These are phyloP conservation scores for Mus pahari DNA, from an alignment of 2,113 vertebrate genomes.

Conservation along the genomic window DNA sequence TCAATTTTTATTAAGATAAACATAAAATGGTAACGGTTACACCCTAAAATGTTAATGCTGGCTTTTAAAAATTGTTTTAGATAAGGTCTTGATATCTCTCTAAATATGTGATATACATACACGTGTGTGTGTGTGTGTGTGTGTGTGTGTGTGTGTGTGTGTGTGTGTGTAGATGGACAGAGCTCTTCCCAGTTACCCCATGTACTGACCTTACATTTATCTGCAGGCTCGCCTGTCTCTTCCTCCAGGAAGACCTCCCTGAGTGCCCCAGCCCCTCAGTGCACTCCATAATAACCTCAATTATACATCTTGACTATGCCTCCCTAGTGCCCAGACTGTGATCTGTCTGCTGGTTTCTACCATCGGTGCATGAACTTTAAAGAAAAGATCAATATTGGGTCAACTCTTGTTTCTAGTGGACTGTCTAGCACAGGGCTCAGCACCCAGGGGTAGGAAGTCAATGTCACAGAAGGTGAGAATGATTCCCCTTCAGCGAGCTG, in stretches of 20 bases:
- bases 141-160: not conserved
- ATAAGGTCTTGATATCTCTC: not conserved
- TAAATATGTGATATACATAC: too few species aligned
- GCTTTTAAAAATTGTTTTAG: too few species aligned
- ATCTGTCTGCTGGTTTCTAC: slow-evolving; percentile 24
- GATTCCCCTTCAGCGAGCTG: not conserved
- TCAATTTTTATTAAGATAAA: slow-evolving; percentile 32
- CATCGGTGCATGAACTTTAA: not conserved
- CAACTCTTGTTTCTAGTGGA: not conserved
- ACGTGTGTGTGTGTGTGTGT: not conserved
- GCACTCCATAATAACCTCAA: not conserved
- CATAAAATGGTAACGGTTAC: not conserved
- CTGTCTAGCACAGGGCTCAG: not conserved
- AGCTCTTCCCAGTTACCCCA: not conserved
- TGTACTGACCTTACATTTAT: not conserved
- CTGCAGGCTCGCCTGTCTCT: not conserved
- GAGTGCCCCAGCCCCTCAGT: not conserved
- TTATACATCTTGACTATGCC: not conserved
- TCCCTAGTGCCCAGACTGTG: not conserved
- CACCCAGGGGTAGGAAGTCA: not conserved
- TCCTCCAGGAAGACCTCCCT: slow-evolving; percentile 12
- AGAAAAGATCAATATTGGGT: not conserved
- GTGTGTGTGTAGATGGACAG: not conserved
- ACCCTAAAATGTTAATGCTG: not conserved
- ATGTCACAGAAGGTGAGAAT: not conserved